Evolutionary conservation across 2,797 vertebrate species (phyloP).

Genomic region (Neolamprologus multifasciatus): DNA sequence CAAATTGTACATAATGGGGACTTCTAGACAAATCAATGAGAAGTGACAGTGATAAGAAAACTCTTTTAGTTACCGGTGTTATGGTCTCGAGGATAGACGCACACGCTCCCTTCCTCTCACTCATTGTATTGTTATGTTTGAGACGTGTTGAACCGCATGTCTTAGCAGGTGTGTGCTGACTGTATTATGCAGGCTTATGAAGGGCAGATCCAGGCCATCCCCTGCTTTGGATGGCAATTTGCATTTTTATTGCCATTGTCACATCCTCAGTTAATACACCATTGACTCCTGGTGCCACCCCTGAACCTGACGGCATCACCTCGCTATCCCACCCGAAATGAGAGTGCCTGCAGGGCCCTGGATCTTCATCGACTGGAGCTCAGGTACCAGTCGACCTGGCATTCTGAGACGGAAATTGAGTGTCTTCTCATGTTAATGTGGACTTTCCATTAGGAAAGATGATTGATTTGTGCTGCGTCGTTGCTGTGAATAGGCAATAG

Average conservation of each 20-base stretch:
- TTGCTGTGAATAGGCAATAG: slow-evolving; percentile 59
- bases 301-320: slow-evolving; percentile 60
- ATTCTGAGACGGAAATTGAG: slow-evolving; percentile 78
- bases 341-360: slow-evolving; percentile 42
- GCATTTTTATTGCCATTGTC: slow-evolving; percentile 83
- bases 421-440: slow-evolving; percentile 79
- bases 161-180: slow-evolving; percentile 65
- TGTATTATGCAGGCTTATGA: slow-evolving; percentile 72
- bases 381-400: slow-evolving; percentile 68
- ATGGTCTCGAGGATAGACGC: not conserved
- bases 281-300: slow-evolving; percentile 68
- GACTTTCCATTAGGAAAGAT: slow-evolving; percentile 77
- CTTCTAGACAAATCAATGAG: not conserved
- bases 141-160: slow-evolving; percentile 58
- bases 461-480: slow-evolving; percentile 75
- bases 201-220: slow-evolving; percentile 68
- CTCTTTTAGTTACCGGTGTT: not conserved
- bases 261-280: slow-evolving; percentile 72
- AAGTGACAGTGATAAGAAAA: not conserved
- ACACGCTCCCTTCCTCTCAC: not conserved
- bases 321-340: slow-evolving; percentile 62
- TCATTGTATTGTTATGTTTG: slow-evolving; percentile 48
- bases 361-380: slow-evolving; percentile 46
- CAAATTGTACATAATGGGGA: slow-evolving; percentile 8
- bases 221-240: slow-evolving; percentile 73